Base-by-base conservation (phyloP, 2,888 invertebrate genomes). In the Eupithecia vulgata region DNA sequence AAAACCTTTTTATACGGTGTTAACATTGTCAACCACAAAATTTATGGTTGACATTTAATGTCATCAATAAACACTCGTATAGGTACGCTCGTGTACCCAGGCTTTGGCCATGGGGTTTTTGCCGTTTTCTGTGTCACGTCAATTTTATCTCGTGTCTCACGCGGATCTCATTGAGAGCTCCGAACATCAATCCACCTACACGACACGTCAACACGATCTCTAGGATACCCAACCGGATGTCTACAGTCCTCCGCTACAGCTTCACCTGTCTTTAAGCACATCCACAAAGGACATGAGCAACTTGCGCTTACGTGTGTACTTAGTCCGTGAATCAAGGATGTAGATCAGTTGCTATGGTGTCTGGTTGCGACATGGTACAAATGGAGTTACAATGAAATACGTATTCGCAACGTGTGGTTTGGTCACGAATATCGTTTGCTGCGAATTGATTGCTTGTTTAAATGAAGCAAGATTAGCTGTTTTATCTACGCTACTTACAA, bases 301-400 rank as follows among this genome's bases (percentile, higher is more conserved):
- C 74, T 79, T 76, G 79, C 76, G 75, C 76, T 76, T 78, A 72
- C 74, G 52, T 79, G 34, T 75, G 70, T 66, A 73, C 70, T 68
- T 15, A 42, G 10, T 21, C 68, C 68, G 70, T 74, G 76, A 80
- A 84, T 90, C 88, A 87, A 88, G 89, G 90, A 91, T 91, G 84
- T 88, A 79, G 80, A 84, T 81, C 81, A 74, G 81, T 85, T 81
- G 79, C 81, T 81, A 78, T 81, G 80, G 82, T 85, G 83, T 86
- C 40, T n/a, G 17, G 84, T 88, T 87, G 70, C 73, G 73, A 75
- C 72, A 71, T 59, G n/a, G 62, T n/a, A 59, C 15, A 13, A 59
- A 71, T 57, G 15, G 59, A 30, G 30, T 1, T 30, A 64, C n/a
- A n/a, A 64, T 37, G 34, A 61, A 84, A 84, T 84, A 82, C 80